phyloP scores from a whole-genome alignment of 2,888 invertebrate genomes.

The Alitta virens region DNA sequence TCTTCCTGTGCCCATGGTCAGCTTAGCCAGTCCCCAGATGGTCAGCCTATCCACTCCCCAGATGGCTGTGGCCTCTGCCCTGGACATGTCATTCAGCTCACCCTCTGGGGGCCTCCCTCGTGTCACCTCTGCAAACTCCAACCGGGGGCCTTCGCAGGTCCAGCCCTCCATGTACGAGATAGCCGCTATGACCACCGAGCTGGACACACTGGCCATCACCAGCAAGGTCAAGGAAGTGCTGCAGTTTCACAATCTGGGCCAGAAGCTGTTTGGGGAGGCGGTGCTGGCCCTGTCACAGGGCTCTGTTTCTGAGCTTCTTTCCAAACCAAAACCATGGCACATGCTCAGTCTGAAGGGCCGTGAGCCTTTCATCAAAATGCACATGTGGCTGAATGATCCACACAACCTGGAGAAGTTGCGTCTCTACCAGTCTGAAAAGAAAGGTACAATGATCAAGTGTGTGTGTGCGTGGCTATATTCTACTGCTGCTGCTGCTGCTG shows the following conservation, averaged over 20 bases:
- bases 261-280: constrained; percentile 96
- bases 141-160: neutral
- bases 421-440: constrained; percentile 53
- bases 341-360: constrained; percentile 97
- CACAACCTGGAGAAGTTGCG: constrained; percentile 92
- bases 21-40: no score
- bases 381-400: constrained; percentile 92
- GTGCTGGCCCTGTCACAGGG: constrained; percentile 92
- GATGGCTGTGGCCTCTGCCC: constrained; percentile 1
- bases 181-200: constrained; percentile 92
- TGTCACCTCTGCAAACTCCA: constrained; percentile 2
- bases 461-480: no score
- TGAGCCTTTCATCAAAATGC: constrained; percentile 67
- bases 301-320: constrained; percentile 90
- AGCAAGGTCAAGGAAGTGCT: constrained; percentile 96
- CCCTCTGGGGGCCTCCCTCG: constrained; percentile 24
- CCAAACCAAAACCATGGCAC: constrained; percentile 98
- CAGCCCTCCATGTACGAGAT: constrained; percentile 59
- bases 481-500: no score
- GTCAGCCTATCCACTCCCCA: no score
- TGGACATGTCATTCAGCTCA: constrained; percentile 37
- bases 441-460: constrained; percentile 38
- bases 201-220: constrained; percentile 94
- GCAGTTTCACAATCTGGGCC: constrained; percentile 94
- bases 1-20: no score